Evolutionary conservation across 2,113 vertebrate species (phyloP).

Genomic region (Sarotherodon lohbergeri): DNA sequence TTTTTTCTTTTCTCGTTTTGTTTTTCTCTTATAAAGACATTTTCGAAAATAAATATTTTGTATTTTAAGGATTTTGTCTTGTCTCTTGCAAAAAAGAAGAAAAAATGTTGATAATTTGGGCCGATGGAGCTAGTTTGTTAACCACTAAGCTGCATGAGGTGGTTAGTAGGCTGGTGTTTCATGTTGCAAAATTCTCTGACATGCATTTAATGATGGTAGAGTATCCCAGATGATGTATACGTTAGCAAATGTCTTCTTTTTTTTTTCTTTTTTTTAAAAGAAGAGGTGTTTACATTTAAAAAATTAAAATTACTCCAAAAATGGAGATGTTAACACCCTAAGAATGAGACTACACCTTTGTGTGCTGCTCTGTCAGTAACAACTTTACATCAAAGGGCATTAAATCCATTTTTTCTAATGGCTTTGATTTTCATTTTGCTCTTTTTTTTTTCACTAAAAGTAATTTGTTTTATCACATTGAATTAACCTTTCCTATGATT

Average conservation of each 20-base stretch:
- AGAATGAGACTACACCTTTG: background rate
- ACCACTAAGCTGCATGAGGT: background rate
- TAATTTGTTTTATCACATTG: background rate
- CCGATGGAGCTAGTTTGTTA: background rate
- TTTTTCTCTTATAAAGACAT: constrained; percentile 63
- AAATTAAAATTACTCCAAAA: background rate
- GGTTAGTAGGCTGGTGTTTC: background rate
- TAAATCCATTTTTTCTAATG: constrained; percentile 35
- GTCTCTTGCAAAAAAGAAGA: constrained; percentile 42
- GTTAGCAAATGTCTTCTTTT: background rate
- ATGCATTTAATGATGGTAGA: background rate
- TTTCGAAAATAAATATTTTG: constrained; percentile 78
- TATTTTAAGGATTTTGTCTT: constrained; percentile 67
- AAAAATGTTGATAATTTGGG: background rate
- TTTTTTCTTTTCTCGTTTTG: constrained; percentile 4
- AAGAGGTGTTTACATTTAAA: background rate
- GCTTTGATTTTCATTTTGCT: constrained; percentile 8
- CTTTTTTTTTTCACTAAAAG: accelerated
- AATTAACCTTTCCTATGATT: background rate
- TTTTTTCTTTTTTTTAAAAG: background rate
- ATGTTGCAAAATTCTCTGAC: background rate
- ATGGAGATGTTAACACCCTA: background rate
- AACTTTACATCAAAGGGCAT: constrained; percentile 38
- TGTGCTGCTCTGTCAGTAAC: constrained; percentile 22
- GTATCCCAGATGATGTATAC: background rate